These are phyloP conservation scores for Otus sunia DNA, from an alignment of 2,113 vertebrate genomes.

Conservation along the genomic window DNA sequence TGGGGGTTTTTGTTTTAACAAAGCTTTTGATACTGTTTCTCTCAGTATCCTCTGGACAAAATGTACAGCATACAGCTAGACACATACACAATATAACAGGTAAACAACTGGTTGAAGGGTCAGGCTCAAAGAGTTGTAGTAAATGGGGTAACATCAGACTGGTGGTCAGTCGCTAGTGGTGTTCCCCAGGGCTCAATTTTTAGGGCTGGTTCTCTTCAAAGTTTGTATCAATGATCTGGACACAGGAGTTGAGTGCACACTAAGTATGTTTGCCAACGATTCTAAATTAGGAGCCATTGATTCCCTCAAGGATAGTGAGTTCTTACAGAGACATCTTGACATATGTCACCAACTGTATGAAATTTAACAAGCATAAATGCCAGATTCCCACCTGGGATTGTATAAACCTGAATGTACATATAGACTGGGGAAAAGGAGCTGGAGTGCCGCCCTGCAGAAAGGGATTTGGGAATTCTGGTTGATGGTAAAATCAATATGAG, in stretches of 20 bases:
- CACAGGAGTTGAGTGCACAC: accelerated
- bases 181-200: background rate
- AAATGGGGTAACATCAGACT: background rate
- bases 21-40: background rate
- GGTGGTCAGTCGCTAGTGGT: too few species aligned
- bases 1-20: background rate
- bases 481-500: background rate
- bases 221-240: background rate
- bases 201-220: background rate
- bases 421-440: background rate
- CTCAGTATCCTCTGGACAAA: background rate
- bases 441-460: background rate
- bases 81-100: background rate
- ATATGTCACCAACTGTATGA: background rate
- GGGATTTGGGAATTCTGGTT: background rate
- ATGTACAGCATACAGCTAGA: background rate
- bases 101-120: background rate
- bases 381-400: background rate
- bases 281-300: background rate
- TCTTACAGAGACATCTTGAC: background rate
- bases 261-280: background rate
- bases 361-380: background rate
- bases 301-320: background rate
- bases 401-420: background rate
- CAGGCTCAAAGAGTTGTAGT: background rate